Base-by-base conservation (phyloP, 2,888 invertebrate species). In the Petrolisthes manimaculis region DNA sequence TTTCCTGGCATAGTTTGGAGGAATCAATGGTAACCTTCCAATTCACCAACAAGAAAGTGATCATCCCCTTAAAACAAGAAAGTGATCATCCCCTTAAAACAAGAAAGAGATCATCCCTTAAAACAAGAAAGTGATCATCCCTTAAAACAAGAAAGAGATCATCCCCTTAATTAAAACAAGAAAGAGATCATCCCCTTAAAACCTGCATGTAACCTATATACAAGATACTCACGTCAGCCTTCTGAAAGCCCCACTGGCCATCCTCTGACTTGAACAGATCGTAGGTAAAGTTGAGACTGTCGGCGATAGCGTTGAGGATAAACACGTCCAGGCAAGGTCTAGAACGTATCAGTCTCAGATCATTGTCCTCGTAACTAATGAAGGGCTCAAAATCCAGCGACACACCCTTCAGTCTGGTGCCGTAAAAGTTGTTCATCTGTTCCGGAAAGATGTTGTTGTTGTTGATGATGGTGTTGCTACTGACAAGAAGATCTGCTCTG, bases 371-470 rank as follows among this genome's bases (percentile, higher is more conserved):
- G 83, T 83, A 90, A 54, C 86, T 83, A 3, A 83, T 80, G 75
- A 90, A 88, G 24, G 89, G 89, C 5, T 69, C 85, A 67, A 90
- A 90, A 75, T 88, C 88, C 14, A 90, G 80, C 6, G 90, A 89
- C 6, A 88, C 83, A 56, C 86, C 89, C 21, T 67, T 51, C 12
- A 90, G 55, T 55, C 78, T 84, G 61, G 55, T 56, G 4, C 90
- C 90, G 21, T 86, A 89, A 54, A 90, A 90, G 55, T 90, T 90
- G 9, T 24, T 71, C 90, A 90, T 89, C 80, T 90, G 90, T 37
- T 90, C 86, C 6, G 89, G 89, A 74, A 89, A 90, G 5, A 90
- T 51, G 71, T 5, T 5, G 37, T 81, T 67, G 37, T 37, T 37
- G 37, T 37, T 37, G 71, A 6, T 5, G 37, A 84, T 67, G 37